These are phyloP conservation scores for Sialia sialis DNA, from an alignment of 2,113 vertebrate genomes.

Conservation along the genomic window DNA sequence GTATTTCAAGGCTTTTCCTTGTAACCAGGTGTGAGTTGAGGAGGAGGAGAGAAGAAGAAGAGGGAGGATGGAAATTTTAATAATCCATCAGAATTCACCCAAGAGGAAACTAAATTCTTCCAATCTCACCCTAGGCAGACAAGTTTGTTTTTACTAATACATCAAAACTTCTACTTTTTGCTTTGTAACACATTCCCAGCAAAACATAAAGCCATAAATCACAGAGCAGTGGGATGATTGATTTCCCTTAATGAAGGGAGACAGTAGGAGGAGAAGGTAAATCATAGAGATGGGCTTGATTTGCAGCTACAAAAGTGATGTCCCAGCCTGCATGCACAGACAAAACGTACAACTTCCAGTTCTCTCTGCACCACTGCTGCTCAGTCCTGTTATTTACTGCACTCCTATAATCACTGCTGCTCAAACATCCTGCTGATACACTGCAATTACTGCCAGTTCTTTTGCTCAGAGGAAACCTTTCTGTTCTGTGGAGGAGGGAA, in stretches of 20 bases:
- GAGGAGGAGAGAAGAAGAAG: neutral
- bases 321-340: neutral
- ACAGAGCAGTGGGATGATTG: neutral
- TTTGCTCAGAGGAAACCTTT: neutral
- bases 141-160: neutral
- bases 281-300: neutral
- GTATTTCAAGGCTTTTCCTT: neutral
- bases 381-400: neutral
- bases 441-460: neutral
- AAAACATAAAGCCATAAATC: constrained; percentile 25
- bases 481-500: neutral
- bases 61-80: neutral
- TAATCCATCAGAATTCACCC: neutral
- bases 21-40: neutral
- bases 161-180: neutral
- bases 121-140: neutral
- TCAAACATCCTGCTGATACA: neutral
- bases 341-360: neutral
- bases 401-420: neutral
- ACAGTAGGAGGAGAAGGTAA: neutral
- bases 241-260: constrained; percentile 10
- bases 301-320: neutral
- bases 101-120: neutral
- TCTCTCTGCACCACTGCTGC: neutral
- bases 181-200: neutral